Conservation (phyloP, 2,888 invertebrate species). For the Pterobdella sp. region DNA sequence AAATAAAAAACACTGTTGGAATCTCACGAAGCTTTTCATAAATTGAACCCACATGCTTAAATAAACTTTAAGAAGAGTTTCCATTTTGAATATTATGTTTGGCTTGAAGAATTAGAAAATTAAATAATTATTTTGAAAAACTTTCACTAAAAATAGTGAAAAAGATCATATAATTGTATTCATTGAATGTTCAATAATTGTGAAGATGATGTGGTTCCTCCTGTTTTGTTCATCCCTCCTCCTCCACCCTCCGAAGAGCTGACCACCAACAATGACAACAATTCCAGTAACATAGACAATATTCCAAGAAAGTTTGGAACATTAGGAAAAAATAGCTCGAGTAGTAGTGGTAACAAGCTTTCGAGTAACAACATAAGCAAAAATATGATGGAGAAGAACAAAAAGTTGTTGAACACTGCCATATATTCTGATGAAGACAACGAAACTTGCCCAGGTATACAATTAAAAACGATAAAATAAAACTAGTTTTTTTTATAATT, state of each 20-base stretch:
- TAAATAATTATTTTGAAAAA: too few species aligned
- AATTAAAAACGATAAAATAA: not conserved
- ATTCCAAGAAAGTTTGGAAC: not conserved
- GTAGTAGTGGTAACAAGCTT: not conserved
- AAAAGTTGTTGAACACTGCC: not conserved
- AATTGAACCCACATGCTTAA: too few species aligned
- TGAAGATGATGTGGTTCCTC: conserved; percentile 4
- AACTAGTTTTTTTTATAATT: not conserved
- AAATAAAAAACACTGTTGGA: too few species aligned
- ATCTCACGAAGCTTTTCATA: too few species aligned
- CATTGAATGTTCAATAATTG: too few species aligned
- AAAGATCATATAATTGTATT: too few species aligned
- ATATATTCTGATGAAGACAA: not conserved
- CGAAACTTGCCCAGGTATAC: not conserved
- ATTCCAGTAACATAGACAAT: not conserved
- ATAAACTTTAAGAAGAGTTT: too few species aligned
- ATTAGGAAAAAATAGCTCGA: not conserved
- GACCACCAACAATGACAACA: not conserved
- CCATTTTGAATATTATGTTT: too few species aligned
- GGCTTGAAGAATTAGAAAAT: too few species aligned
- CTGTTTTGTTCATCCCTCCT: conserved; percentile 15
- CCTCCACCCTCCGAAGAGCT: conserved; percentile 20
- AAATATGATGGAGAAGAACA: not conserved
- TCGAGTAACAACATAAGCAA: not conserved
- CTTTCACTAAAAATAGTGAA: too few species aligned